phyloP scores from a whole-genome alignment of 2,888 invertebrate genomes.

The Phengaris alcon region DNA sequence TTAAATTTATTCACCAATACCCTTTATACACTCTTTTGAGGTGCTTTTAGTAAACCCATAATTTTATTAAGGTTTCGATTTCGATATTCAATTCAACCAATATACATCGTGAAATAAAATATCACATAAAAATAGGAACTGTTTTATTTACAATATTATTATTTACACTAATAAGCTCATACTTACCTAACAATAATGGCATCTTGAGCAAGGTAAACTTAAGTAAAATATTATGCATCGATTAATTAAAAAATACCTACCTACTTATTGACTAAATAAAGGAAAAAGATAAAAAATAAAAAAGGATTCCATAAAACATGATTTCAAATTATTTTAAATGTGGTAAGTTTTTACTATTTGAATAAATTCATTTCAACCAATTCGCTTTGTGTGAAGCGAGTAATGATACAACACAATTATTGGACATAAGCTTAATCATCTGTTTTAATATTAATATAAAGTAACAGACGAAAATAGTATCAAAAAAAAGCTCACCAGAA shows the following conservation, averaged over 20 bases:
- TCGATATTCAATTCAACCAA: background rate
- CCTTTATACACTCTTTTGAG: background rate
- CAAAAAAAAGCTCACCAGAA: slow-evolving; percentile 24
- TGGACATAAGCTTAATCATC: background rate
- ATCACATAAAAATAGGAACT: slow-evolving; percentile 70
- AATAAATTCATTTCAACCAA: background rate
- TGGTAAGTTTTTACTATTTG: background rate
- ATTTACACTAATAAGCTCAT: slow-evolving; percentile 60
- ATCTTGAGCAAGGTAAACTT: slow-evolving; percentile 69
- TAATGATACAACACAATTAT: background rate
- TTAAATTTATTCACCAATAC: background rate
- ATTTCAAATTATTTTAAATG: background rate
- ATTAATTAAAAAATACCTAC: slow-evolving; percentile 37
- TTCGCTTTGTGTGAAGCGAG: background rate
- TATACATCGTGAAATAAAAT: slow-evolving; percentile 51
- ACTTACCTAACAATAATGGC: slow-evolving; percentile 60
- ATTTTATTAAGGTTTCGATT: background rate
- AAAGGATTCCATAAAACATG: background rate
- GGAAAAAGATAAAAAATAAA: slow-evolving; percentile 33
- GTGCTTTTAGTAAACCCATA: background rate
- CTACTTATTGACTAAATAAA: slow-evolving; percentile 34
- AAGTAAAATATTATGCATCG: slow-evolving; percentile 50
- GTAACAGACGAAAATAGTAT: slow-evolving; percentile 33
- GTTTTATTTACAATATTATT: slow-evolving; percentile 70
- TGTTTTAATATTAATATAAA: background rate